Evolutionary conservation across 2,888 invertebrate genomes (phyloP), one percentile per base, ranked within the genome.

Genomic region (Encarsia formosa): DNA sequence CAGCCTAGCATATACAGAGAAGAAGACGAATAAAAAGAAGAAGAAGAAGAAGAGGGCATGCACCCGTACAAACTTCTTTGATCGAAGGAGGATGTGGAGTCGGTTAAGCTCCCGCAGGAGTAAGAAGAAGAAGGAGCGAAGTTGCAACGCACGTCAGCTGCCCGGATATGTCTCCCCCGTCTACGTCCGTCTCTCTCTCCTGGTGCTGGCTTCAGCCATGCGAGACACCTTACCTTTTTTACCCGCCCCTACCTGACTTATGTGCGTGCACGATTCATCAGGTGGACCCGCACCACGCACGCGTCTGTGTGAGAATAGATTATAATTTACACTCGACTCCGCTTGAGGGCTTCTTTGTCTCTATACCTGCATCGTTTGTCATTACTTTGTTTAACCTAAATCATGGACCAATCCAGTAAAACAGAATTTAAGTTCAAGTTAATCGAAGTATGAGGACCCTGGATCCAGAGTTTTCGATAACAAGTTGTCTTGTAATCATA

Each of bases 121-220:
- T 65, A 70, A 72, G 70, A n/a, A 32, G n/a, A 13, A 20, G 11
- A 20, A 57, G 19, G 34, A 16, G 34, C 19, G 8, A 16, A 19
- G 18, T n/a, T n/a, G n/a, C n/a, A n/a, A n/a, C n/a, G n/a, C n/a
- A n/a, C n/a, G n/a, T n/a, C n/a, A n/a, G n/a, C n/a, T n/a, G n/a
- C n/a, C n/a, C n/a, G n/a, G n/a, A 73, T 73, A 71, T 71, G 71
- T 73, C 72, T 71, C 72, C 73, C 72, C 73, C 71, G 71, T 73
- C 68, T 71, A 68, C 69, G 68, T 66, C 59, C 55, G 52, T n/a
- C n/a, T n/a, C n/a, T n/a, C 55, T 55, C 52, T 53, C 54, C 56
- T 49, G 42, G 65, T 66, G 69, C 66, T 69, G 71, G 65, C 65
- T n/a, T 70, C 73, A 73, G 68, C 72, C 72, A 72, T 71, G 73